Percentiles rank a stretch among this genome's conserved stretches.
Evolutionary conservation across 2,888 invertebrate genomes (phyloP).

Genomic region (Nycteola revayana): DNA sequence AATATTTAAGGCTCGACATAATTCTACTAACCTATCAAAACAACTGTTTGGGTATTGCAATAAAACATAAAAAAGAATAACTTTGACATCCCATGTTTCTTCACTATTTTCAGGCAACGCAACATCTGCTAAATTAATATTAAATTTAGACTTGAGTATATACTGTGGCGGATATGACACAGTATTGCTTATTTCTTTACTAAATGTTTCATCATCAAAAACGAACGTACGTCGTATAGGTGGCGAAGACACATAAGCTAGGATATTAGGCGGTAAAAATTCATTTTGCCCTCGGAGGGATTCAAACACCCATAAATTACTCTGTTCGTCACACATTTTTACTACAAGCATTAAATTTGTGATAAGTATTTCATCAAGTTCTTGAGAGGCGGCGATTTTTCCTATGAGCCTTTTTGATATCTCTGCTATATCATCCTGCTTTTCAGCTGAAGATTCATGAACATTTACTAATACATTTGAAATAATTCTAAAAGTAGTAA

Average conservation of each 20-base stretch:
- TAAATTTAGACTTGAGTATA: slow-evolving; percentile 66
- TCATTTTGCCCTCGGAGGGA: slow-evolving; percentile 59
- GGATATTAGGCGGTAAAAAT: slow-evolving; percentile 46
- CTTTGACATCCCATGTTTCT: slow-evolving; percentile 75
- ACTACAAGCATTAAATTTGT: slow-evolving; percentile 56
- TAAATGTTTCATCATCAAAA: slow-evolving; percentile 38
- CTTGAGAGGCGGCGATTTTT: slow-evolving; percentile 57
- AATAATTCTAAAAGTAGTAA: slow-evolving; percentile 58
- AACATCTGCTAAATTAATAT: slow-evolving; percentile 67
- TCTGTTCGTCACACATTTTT: slow-evolving; percentile 44
- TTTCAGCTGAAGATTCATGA: slow-evolving; percentile 9
- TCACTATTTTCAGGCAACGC: slow-evolving; percentile 67
- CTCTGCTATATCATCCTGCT: slow-evolving; percentile 13
- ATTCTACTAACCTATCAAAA: slow-evolving; percentile 54
- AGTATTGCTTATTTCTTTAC: slow-evolving; percentile 47
- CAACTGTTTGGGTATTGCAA: slow-evolving; percentile 57
- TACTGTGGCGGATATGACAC: slow-evolving; percentile 63
- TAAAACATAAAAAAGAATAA: slow-evolving; percentile 67
- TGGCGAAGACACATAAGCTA: slow-evolving; percentile 52
- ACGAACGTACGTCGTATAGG: slow-evolving; percentile 54
- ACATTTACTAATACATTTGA: slow-evolving; percentile 38
- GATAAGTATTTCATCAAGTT: slow-evolving; percentile 62
- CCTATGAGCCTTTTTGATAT: slow-evolving; percentile 47
- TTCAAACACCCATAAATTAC: slow-evolving; percentile 52
- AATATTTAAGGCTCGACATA: slow-evolving; percentile 64